phyloP scores from a whole-genome alignment of 1,140 invertebrate genomes.

The Heterodera carotae region DNA sequence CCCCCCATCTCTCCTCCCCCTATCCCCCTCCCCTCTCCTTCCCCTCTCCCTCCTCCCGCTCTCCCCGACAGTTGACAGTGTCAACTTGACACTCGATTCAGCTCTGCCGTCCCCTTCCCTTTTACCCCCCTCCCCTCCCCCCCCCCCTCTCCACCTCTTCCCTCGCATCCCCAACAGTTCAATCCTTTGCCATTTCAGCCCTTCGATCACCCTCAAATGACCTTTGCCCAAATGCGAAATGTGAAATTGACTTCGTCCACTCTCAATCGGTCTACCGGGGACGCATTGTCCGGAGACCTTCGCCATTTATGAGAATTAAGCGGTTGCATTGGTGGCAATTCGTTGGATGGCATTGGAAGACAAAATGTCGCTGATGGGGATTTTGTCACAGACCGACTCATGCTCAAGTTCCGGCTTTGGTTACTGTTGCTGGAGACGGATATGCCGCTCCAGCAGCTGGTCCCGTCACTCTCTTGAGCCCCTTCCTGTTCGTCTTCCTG shows the following conservation, averaged over 20 bases:
- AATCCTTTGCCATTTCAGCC: neutral
- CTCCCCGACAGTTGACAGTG: too few species aligned
- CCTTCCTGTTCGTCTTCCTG: neutral
- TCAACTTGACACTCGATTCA: too few species aligned
- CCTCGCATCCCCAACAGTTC: neutral
- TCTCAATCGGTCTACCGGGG: constrained; percentile 20
- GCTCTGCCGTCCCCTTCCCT: neutral
- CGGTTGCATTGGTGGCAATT: constrained; percentile 21
- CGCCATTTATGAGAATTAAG: constrained; percentile 10
- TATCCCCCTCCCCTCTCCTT: neutral
- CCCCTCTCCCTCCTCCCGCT: neutral
- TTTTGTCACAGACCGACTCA: constrained; percentile 24
- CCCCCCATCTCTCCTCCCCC: neutral
- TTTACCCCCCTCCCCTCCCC: neutral
- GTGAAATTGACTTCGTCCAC: constrained; percentile 34
- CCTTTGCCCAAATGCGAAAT: constrained; percentile 19
- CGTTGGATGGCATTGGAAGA: constrained; percentile 10
- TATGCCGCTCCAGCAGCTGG: neutral
- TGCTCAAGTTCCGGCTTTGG: constrained; percentile 6
- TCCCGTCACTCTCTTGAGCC: constrained; percentile 5
- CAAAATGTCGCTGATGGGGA: constrained; percentile 5
- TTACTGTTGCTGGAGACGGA: constrained; percentile 4
- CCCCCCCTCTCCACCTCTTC: neutral
- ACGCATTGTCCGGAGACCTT: constrained; percentile 9
- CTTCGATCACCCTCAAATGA: neutral